Evolutionary conservation across 1,140 invertebrate genomes (phyloP), one percentile per base, ranked within the genome.

Genomic region (Drosophila arawakana): DNA sequence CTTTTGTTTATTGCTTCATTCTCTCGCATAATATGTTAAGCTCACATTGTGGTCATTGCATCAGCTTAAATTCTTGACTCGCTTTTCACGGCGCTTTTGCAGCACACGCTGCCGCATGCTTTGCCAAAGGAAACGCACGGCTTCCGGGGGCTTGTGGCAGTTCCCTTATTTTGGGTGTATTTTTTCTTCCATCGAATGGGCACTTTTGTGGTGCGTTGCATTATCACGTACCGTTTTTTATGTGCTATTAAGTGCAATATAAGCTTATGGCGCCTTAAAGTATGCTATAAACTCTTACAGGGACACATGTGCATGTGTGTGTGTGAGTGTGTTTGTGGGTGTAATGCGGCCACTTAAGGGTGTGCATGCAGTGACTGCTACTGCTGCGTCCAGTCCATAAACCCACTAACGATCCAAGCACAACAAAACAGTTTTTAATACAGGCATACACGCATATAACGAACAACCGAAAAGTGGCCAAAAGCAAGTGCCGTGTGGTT

Each of bases 191-290:
- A 79, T 69, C 47, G 37, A 80, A 80, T 77, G 76, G 67, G 62
- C 76, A 88, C 83, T 77, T 77, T 82, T 52, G 76, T 72, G 83
- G 80, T 88, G 76, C 76, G 80, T 83, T 86, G 83, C 83, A 86
- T 86, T 86, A 86, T 86, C 83, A 86, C 83, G 83, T 88, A 58
- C 58, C 74, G 77, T 76, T 88, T 78, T 86, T 86, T 88, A 86
- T 86, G 76, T 86, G 83, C 83, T 86, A 86, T 86, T 86, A 86
- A 86, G 83, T 86, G 83, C 83, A 74, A 77, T 75, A 88, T 86
- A 80, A 88, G 83, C 76, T 86, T 72, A 86, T 73, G 76, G 76
- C 69, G 80, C 80, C 81, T 83, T 80, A 86, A 88, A 86, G 76
- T 80, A 57, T 83, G 83, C 84, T 66, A 88, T 86, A 88, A 86